Base-by-base conservation (phyloP, 2,888 invertebrate species). In the Reticulitermes lucifugus region DNA sequence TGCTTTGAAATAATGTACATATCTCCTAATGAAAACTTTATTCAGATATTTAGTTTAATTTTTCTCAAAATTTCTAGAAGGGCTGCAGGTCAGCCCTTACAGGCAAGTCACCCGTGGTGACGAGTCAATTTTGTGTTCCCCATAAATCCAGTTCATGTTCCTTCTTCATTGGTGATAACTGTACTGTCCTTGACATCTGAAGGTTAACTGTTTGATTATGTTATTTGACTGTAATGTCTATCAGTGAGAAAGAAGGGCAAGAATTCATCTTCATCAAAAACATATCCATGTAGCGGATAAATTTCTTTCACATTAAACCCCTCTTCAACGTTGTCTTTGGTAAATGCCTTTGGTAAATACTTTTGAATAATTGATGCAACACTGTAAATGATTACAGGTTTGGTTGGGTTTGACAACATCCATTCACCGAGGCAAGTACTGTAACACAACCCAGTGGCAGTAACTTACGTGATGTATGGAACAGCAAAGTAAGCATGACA, bases 391-490 rank as follows among this genome's bases (percentile, higher is more conserved):
- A 87, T 88, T n/a, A 89, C 86, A 43, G 87, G 86, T 86, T 87
- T 88, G 12, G 89, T 89, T 65, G 89, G 88, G 87, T 90, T 88
- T 35, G 85, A 86, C 14, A 86, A 79, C 86, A 88, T 83, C 88
- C 88, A 90, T n/a, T 87, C 87, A 86, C 89, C 88, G 55, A 87
- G 88, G 22, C 88, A 87, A 79, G 85, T 85, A 85, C 88, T 88
- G 82, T 88, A 89, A 75, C 88, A 89, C 87, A 86, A 86, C 88
- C 89, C 41, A 89, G 87, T n/a, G 89, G 90, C 87, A 90, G 90
- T 71, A 90, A 84, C 83, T 88, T 88, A 90, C 4, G 35, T 35
- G 35, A 35, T 35, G 35, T 35, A 35, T 35, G 35, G 35, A 35
- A 35, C 35, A 35, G 35, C 85, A 90, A 89, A 18, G 89, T 89